Evolutionary conservation across 2,797 vertebrate genomes (phyloP).

Genomic region (Esox lucius): DNA sequence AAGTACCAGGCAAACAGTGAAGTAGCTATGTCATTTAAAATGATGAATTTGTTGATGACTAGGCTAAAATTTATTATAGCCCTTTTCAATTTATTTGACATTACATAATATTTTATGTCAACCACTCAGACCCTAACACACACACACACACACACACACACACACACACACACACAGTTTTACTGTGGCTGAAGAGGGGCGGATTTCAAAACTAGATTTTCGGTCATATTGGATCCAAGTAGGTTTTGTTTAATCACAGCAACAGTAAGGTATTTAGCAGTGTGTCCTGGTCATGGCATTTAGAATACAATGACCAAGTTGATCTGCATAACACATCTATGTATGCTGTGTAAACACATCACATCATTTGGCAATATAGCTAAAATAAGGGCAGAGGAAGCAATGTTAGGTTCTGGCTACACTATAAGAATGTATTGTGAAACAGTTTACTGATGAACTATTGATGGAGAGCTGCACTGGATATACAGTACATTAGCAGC

Average conservation of each 20-base stretch:
- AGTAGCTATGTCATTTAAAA: not conserved
- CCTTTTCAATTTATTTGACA: not conserved
- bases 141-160: not conserved
- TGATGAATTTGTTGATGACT: not conserved
- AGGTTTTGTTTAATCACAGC: slow-evolving; percentile 30
- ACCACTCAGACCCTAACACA: not conserved
- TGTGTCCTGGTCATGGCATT: slow-evolving; percentile 36
- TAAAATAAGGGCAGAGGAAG: not conserved
- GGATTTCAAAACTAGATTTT: slow-evolving; percentile 7
- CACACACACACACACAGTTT: not conserved
- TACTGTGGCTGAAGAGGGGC: not conserved
- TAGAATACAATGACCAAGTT: not conserved
- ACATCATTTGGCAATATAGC: slow-evolving; percentile 14
- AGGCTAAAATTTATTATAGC: not conserved
- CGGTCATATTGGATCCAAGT: slow-evolving; percentile 31
- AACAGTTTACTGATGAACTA: not conserved
- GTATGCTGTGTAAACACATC: slow-evolving; percentile 49
- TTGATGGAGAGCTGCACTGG: not conserved
- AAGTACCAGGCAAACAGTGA: slow-evolving; percentile 4
- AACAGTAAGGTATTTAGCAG: slow-evolving; percentile 47
- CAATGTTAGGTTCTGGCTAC: not conserved
- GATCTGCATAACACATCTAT: slow-evolving; percentile 9
- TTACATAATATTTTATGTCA: not conserved
- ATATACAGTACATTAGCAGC: not conserved
- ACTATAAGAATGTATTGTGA: not conserved